Percentiles rank a stretch among this genome's conserved stretches.
These are phyloP conservation scores for Psittacula echo DNA, from an alignment of 2,797 vertebrate genomes.

Conservation along the genomic window DNA sequence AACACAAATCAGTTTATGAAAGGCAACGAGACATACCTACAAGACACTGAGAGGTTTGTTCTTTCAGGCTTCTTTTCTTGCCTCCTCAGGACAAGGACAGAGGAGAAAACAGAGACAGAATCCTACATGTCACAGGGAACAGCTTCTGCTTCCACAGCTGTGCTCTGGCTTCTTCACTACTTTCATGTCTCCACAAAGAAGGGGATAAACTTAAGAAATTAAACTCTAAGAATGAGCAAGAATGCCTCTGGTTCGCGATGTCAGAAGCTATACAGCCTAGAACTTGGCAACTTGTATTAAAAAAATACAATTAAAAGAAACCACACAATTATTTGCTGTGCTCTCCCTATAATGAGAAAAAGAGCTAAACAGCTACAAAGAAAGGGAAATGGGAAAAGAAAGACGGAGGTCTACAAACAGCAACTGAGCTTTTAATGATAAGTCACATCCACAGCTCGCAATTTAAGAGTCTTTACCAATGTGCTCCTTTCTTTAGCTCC, in stretches of 20 bases:
- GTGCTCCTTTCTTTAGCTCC: not conserved
- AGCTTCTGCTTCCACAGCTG: not conserved
- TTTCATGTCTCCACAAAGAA: not conserved
- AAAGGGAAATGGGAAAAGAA: not conserved
- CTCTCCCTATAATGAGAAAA: not conserved
- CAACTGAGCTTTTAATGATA: not conserved
- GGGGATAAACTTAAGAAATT: not conserved
- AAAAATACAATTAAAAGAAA: not conserved
- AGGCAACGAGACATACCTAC: not conserved
- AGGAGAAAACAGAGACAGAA: not conserved
- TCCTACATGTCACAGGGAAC: fast-evolving
- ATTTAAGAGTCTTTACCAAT: not conserved
- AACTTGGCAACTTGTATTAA: not conserved
- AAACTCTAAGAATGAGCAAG: not conserved
- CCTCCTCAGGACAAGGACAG: not conserved
- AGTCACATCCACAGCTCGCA: not conserved
- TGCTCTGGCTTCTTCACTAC: not conserved
- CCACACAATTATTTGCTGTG: not conserved
- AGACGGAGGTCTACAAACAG: not conserved
- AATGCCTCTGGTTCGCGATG: not conserved
- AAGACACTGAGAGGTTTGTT: not conserved
- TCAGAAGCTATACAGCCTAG: not conserved
- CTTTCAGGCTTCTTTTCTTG: not conserved
- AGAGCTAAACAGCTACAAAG: not conserved
- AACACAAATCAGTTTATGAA: not conserved